Percentiles rank a stretch among this genome's conserved stretches.
Evolutionary conservation across 2,113 vertebrate genomes (phyloP).

Genomic region (Gobio gobio): DNA sequence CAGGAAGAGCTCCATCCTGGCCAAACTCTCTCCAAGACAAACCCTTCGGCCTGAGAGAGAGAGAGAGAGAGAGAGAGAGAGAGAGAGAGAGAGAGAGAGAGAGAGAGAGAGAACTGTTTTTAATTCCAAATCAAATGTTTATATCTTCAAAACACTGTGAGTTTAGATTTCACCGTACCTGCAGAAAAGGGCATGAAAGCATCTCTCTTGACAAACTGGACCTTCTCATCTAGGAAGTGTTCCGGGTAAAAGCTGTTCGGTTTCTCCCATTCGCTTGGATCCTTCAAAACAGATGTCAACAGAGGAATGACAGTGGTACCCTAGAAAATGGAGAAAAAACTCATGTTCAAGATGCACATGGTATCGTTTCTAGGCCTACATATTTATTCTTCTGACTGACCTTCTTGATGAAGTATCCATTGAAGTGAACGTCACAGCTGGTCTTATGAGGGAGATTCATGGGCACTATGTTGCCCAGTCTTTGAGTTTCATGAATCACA

Average conservation of each 20-base stretch:
- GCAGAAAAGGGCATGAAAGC: constrained; percentile 77
- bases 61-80: neutral
- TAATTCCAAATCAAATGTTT: neutral
- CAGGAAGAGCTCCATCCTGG: constrained; percentile 61
- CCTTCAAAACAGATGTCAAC: constrained; percentile 70
- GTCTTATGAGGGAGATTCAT: neutral
- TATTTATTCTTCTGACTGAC: neutral
- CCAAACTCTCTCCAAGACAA: constrained; percentile 78
- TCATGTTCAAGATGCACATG: neutral
- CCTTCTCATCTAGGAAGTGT: constrained; percentile 72
- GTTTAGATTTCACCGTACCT: constrained; percentile 57
- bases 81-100: too few relatives aligned
- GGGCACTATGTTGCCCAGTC: constrained; percentile 63
- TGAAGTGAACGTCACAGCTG: constrained; percentile 21
- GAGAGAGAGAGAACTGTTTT: neutral
- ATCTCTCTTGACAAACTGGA: constrained; percentile 67
- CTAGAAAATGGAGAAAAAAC: neutral
- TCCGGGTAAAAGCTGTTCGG: constrained; percentile 70
- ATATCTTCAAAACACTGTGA: too few relatives aligned
- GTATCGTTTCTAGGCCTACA: neutral
- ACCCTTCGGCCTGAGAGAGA: constrained; percentile 69
- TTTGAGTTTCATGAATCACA: constrained; percentile 72
- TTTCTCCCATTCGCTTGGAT: constrained; percentile 73
- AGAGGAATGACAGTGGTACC: constrained; percentile 57
- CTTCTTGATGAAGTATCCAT: constrained; percentile 41